Evolutionary conservation across 2,888 invertebrate genomes (phyloP).

Genomic region (Ellobium chinense): DNA sequence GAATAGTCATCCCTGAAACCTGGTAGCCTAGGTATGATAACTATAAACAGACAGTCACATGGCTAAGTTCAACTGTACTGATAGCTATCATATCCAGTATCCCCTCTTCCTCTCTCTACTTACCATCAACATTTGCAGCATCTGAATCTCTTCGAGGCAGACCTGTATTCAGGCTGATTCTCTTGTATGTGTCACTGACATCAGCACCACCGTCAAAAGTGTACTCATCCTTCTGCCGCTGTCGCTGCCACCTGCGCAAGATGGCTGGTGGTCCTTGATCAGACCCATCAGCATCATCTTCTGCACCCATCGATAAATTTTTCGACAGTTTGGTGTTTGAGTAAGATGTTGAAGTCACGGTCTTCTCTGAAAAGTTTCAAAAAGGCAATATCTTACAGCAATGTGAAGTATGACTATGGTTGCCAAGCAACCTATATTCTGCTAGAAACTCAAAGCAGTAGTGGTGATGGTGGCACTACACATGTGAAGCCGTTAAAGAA

Average conservation of each 20-base stretch:
- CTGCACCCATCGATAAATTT: neutral
- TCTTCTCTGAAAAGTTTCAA: too few relatives aligned
- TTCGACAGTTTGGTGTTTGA: neutral
- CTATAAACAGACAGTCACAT: neutral
- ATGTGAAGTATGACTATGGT: too few relatives aligned
- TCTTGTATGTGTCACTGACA: neutral
- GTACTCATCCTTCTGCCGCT: conserved; percentile 61
- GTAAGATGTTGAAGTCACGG: too few relatives aligned
- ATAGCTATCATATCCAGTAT: neutral
- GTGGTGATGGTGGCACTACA: too few relatives aligned
- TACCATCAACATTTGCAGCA: neutral
- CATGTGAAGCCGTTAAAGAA: too few relatives aligned
- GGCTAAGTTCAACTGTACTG: neutral
- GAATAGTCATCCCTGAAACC: too few relatives aligned
- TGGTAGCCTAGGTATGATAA: too few relatives aligned
- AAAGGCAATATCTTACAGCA: too few relatives aligned
- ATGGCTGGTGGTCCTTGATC: conserved; percentile 67
- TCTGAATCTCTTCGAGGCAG: neutral
- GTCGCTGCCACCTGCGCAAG: conserved; percentile 66
- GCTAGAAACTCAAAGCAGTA: too few relatives aligned
- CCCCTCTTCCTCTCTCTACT: neutral
- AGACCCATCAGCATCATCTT: conserved; percentile 16
- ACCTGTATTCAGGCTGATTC: conserved; percentile 17
- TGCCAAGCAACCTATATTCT: too few relatives aligned
- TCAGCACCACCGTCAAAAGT: conserved; percentile 44